Evolutionary conservation across 2,113 vertebrate species (phyloP).

Genomic region (Myocastor coypus): DNA sequence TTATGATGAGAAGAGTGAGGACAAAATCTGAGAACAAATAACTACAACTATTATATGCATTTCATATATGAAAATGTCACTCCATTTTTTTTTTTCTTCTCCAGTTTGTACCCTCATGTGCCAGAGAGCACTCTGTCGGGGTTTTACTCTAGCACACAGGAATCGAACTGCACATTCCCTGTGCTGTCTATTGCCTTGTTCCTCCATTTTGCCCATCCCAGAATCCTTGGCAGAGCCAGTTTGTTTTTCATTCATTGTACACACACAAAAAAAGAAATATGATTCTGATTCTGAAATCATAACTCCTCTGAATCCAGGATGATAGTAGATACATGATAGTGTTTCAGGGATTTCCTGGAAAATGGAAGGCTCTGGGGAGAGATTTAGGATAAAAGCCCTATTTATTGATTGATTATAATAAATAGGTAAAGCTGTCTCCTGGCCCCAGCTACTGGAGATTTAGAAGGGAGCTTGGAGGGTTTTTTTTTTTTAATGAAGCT

Average conservation of each 20-base stretch:
- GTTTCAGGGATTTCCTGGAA: neutral
- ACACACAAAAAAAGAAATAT: neutral
- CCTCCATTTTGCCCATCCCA: neutral
- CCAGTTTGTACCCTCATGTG: neutral
- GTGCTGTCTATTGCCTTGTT: neutral
- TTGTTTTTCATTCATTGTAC: neutral
- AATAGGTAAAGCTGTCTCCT: neutral
- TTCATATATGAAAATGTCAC: neutral
- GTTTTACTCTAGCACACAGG: neutral
- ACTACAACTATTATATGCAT: neutral
- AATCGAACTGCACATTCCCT: neutral
- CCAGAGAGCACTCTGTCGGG: neutral
- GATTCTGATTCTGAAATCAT: neutral
- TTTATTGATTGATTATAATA: too few species aligned
- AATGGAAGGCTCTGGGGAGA: neutral
- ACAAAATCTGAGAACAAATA: neutral
- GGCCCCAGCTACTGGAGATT: neutral
- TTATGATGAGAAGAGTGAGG: neutral
- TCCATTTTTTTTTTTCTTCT: neutral
- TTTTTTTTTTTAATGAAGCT: neutral
- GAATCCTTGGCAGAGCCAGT: neutral
- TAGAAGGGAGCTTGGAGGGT: neutral
- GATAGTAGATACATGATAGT: neutral
- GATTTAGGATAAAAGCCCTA: neutral
- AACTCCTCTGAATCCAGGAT: neutral